Conservation (phyloP, 64 coral and sea anemone species). For the Actinia tenebrosa region DNA sequence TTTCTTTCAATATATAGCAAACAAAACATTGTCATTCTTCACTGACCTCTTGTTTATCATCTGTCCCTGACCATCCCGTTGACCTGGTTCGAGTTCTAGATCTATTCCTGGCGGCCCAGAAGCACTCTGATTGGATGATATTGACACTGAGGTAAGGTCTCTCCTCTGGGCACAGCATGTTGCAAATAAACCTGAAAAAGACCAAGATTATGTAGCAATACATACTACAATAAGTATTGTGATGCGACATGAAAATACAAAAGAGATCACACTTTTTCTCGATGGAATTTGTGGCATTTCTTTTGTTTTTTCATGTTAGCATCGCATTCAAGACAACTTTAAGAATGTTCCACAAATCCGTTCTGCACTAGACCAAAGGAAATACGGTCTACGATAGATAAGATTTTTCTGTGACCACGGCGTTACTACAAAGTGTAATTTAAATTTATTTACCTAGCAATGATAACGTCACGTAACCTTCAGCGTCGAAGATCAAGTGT, state of each 20-base stretch:
- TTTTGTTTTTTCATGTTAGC: no score
- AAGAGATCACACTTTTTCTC: no score
- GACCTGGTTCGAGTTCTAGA: neutral
- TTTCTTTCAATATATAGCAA: neutral
- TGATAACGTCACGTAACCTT: neutral
- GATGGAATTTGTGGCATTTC: no score
- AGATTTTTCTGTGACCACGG: neutral
- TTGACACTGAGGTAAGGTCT: conserved; percentile 12
- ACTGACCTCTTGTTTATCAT: neutral
- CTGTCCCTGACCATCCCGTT: neutral
- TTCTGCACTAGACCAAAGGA: no score
- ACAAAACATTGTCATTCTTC: neutral
- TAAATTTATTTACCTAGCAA: neutral
- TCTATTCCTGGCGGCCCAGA: neutral
- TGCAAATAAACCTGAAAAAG: neutral
- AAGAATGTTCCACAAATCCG: no score
- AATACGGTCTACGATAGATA: no score
- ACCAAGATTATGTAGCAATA: neutral
- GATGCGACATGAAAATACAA: no score
- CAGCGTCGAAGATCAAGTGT: neutral
- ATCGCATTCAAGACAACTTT: no score
- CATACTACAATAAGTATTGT: no score
- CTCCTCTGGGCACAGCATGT: neutral
- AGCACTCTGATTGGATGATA: neutral
- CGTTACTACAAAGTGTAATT: neutral